phyloP scores from a whole-genome alignment of 2,113 vertebrate species.

The Austrofundulus limnaeus region DNA sequence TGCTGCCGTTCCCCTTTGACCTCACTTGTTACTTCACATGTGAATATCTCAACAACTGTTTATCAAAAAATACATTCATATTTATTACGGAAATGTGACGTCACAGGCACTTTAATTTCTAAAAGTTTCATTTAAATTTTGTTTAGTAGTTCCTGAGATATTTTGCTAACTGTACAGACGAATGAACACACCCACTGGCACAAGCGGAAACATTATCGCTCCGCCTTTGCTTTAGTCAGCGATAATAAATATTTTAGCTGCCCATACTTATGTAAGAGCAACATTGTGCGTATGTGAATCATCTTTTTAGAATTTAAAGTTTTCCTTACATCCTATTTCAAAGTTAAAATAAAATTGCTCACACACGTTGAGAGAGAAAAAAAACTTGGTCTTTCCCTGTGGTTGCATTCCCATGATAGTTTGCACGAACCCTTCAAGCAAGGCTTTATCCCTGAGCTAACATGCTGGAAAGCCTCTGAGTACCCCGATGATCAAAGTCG shows the following conservation, averaged over 20 bases:
- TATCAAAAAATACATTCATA: no score
- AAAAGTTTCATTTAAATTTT: no score
- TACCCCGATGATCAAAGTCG: constrained; percentile 81
- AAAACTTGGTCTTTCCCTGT: constrained; percentile 23
- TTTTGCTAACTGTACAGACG: no score
- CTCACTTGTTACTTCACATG: no score
- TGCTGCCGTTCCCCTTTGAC: no score
- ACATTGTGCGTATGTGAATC: constrained; percentile 6
- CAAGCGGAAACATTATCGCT: no score
- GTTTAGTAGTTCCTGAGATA: no score
- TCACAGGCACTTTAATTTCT: no score
- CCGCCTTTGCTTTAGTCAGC: no score
- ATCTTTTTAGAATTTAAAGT: background rate
- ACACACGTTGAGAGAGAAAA: constrained; percentile 26
- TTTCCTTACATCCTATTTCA: background rate
- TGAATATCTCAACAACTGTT: no score
- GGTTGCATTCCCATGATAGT: constrained; percentile 59
- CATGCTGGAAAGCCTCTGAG: constrained; percentile 74
- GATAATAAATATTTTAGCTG: background rate
- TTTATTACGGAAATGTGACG: no score
- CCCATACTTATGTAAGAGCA: background rate
- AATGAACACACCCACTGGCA: no score
- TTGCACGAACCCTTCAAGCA: constrained; percentile 55
- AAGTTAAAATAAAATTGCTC: background rate
- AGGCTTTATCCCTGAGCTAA: constrained; percentile 69